phyloP scores from a whole-genome alignment of 2,113 vertebrate species.

The Petaurus breviceps region DNA sequence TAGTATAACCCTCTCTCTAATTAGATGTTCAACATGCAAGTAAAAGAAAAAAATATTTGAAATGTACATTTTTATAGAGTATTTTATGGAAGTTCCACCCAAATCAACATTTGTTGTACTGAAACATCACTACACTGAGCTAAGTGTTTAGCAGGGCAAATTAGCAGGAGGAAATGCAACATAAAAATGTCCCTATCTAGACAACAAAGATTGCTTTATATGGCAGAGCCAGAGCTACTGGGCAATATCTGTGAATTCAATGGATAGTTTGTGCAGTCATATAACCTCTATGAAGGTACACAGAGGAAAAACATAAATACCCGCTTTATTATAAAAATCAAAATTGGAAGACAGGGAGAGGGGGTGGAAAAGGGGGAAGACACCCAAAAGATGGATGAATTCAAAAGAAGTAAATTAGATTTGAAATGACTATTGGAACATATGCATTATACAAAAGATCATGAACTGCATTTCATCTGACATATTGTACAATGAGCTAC shows the following conservation, averaged over 20 bases:
- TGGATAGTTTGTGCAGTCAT: conserved; percentile 17
- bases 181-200: conserved; percentile 72
- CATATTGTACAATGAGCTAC: conserved; percentile 75
- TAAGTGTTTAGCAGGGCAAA: conserved; percentile 63
- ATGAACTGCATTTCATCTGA: conserved; percentile 79
- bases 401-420: conserved; percentile 80
- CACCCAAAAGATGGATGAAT: conserved; percentile 78
- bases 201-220: conserved; percentile 59
- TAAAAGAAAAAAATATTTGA: conserved; percentile 4
- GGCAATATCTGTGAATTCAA: conserved; percentile 59
- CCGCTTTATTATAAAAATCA: conserved; percentile 70
- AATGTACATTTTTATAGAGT: conserved; percentile 28
- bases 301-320: conserved; percentile 62
- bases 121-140: conserved; percentile 62
- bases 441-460: conserved; percentile 82
- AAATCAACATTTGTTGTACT: conserved; percentile 52
- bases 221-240: conserved; percentile 69
- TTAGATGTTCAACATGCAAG: conserved; percentile 37
- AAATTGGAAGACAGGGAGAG: conserved; percentile 25
- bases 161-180: conserved; percentile 60
- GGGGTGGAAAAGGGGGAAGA: background rate
- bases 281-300: background rate
- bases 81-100: conserved; percentile 43
- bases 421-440: conserved; percentile 79
- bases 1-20: conserved; percentile 39